Percentiles rank a stretch among this genome's conserved stretches.
Conservation (phyloP, 2,797 vertebrate species). For the Ambastaia sidthimunki region DNA sequence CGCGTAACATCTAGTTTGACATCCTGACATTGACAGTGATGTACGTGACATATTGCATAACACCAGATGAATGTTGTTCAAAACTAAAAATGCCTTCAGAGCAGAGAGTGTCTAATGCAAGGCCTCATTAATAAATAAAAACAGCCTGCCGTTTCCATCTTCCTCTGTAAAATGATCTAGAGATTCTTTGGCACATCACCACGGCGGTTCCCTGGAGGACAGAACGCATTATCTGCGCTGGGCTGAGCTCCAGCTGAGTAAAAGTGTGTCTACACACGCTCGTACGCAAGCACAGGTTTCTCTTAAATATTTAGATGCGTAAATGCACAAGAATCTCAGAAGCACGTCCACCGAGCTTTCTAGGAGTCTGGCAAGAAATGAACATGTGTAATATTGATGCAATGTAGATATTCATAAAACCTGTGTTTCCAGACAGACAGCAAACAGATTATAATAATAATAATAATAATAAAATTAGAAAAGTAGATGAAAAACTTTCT, state of each 20-base stretch:
- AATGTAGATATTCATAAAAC: neutral
- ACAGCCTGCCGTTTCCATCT: conserved; percentile 62
- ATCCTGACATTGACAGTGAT: conserved; percentile 32
- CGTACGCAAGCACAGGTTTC: conserved; percentile 47
- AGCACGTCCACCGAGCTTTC: conserved; percentile 29
- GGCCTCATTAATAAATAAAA: conserved; percentile 73
- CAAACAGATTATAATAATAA: neutral
- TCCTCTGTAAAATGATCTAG: conserved; percentile 28
- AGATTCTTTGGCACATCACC: conserved; percentile 61
- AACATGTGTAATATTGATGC: neutral
- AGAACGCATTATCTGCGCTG: conserved; percentile 58
- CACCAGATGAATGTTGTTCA: conserved; percentile 52
- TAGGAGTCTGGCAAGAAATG: neutral
- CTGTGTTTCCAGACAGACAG: neutral
- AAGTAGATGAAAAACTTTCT: neutral
- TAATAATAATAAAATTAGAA: neutral
- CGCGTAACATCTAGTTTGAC: conserved; percentile 15
- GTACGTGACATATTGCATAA: conserved; percentile 32
- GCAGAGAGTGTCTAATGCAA: conserved; percentile 61
- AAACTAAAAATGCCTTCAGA: conserved; percentile 44
- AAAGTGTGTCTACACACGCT: conserved; percentile 48
- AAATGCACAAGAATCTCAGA: conserved; percentile 67
- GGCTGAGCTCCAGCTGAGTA: conserved; percentile 59
- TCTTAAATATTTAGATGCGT: conserved; percentile 75
- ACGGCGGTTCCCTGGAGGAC: conserved; percentile 64